Percentiles rank a stretch among this genome's conserved stretches.
phyloP scores from a whole-genome alignment of 2,888 invertebrate species.

The Netelia fuscicornis region DNA sequence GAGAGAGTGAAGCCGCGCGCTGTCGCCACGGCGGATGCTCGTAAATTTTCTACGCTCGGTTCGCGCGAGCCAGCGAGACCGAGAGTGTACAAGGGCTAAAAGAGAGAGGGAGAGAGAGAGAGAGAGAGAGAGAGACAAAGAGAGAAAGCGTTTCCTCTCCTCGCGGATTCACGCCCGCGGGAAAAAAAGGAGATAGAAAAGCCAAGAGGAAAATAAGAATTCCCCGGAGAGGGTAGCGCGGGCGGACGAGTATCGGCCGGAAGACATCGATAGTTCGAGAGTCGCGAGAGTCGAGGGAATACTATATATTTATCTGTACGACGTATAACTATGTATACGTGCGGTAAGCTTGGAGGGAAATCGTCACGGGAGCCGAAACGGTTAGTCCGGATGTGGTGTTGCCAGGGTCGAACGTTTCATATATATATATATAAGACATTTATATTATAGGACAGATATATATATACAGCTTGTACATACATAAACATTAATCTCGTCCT shows the following conservation, averaged over 20 bases:
- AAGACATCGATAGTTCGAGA: conserved; percentile 63
- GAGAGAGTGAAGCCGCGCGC: conserved; percentile 50
- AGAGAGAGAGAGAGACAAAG: background rate
- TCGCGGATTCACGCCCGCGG: background rate
- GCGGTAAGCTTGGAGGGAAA: conserved; percentile 3
- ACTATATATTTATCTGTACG: background rate
- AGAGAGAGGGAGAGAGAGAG: conserved; percentile 3
- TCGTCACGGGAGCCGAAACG: background rate
- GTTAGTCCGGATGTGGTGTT: conserved; percentile 3
- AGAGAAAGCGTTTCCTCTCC: background rate
- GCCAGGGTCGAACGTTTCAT: too few relatives aligned
- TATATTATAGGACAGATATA: too few relatives aligned
- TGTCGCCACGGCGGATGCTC: conserved; percentile 68
- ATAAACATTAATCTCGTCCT: too few relatives aligned
- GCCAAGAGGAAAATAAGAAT: conserved; percentile 60
- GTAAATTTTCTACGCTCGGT: conserved; percentile 62
- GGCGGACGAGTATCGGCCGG: conserved; percentile 36
- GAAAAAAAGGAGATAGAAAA: background rate
- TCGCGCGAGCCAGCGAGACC: conserved; percentile 39
- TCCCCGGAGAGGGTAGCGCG: conserved; percentile 25
- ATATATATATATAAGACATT: too few relatives aligned
- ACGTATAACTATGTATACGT: conserved; percentile 3
- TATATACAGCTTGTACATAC: too few relatives aligned
- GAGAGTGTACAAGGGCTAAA: conserved; percentile 45
- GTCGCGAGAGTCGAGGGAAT: conserved; percentile 27